phyloP scores from a whole-genome alignment of 2,888 invertebrate species.

The Arctia plantaginis region DNA sequence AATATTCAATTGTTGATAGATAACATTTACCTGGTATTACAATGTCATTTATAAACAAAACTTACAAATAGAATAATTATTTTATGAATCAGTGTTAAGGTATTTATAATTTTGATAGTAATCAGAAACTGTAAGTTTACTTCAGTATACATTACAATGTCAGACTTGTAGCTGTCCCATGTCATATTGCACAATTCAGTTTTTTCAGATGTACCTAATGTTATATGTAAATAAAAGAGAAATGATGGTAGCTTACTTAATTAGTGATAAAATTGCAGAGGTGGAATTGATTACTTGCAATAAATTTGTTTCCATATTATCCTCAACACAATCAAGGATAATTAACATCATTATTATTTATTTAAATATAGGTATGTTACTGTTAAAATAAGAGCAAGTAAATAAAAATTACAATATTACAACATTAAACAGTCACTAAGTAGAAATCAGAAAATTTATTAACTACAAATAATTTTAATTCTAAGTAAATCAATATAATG shows the following conservation, averaged over 20 bases:
- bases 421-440: background rate
- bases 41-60: constrained; percentile 18
- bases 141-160: background rate
- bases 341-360: background rate
- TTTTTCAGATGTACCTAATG: background rate
- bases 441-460: background rate
- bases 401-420: background rate
- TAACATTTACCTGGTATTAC: constrained; percentile 7
- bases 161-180: background rate
- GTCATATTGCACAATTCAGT: background rate
- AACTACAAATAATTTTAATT: background rate
- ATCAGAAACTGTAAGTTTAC: background rate
- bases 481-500: too few relatives aligned
- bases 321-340: background rate
- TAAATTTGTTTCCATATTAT: background rate
- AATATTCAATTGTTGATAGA: constrained; percentile 27
- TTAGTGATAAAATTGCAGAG: background rate
- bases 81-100: constrained; percentile 26
- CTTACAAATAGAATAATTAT: constrained; percentile 9
- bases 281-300: background rate
- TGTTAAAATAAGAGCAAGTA: background rate
- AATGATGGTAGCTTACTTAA: background rate
- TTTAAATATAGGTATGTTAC: background rate
- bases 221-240: background rate
- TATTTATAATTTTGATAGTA: constrained; percentile 12